Percentiles rank a stretch among this genome's conserved stretches.
phyloP scores from a whole-genome alignment of 1,140 invertebrate genomes.

The Eupeodes corollae region DNA sequence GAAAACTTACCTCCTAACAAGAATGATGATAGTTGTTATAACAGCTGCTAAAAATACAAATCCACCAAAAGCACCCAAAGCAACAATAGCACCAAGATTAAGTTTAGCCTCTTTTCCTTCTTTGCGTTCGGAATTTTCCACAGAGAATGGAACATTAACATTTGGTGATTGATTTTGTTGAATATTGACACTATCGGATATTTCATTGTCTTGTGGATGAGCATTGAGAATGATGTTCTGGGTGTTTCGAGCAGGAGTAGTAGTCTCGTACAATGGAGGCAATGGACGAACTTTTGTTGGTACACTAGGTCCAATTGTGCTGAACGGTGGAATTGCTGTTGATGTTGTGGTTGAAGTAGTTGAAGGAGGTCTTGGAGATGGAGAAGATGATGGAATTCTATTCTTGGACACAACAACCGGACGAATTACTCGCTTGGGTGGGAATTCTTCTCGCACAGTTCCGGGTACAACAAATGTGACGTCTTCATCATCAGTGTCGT shows the following conservation, averaged over 20 bases:
- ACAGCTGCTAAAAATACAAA: conserved; percentile 83
- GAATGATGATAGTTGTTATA: conserved; percentile 76
- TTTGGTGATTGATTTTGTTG: conserved; percentile 44
- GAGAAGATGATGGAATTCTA: neutral
- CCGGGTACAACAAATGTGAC: conserved; percentile 30
- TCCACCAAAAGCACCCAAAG: conserved; percentile 77
- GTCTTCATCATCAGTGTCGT: conserved; percentile 32
- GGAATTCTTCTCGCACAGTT: conserved; percentile 35
- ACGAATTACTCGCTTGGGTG: conserved; percentile 24
- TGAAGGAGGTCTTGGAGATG: conserved; percentile 16
- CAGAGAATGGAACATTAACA: conserved; percentile 54
- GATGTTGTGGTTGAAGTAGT: conserved; percentile 17
- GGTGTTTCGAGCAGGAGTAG: conserved; percentile 22
- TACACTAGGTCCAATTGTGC: conserved; percentile 14
- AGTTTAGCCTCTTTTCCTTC: conserved; percentile 60
- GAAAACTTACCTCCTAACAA: conserved; percentile 81
- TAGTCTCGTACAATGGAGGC: conserved; percentile 11
- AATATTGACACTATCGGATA: conserved; percentile 41
- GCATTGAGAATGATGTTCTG: conserved; percentile 50
- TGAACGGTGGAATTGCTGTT: conserved; percentile 10
- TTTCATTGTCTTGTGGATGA: conserved; percentile 51
- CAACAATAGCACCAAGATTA: conserved; percentile 78
- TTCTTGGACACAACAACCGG: conserved; percentile 29
- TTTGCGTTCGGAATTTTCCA: conserved; percentile 51
- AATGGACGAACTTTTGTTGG: conserved; percentile 8